Percentiles rank a stretch among this genome's conserved stretches.
Conservation (phyloP, 1,140 invertebrate species). For the Melipona quadrifasciata region DNA sequence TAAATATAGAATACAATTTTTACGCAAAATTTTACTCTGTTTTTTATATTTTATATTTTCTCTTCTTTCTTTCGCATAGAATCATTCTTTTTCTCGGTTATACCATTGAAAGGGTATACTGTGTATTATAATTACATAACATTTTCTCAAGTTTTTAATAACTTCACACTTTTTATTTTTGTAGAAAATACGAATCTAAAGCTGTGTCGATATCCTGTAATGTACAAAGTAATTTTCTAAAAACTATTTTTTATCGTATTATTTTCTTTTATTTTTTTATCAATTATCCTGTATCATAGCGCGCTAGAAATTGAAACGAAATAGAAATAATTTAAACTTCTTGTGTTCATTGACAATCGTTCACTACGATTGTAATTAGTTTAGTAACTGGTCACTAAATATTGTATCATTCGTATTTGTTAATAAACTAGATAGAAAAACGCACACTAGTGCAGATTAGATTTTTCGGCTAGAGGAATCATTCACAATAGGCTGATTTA, state of each 20-base stretch:
- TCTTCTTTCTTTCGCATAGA: no score
- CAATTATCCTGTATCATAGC: constrained; percentile 10
- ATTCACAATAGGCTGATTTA: constrained; percentile 32
- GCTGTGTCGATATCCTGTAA: not conserved
- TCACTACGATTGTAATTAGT: not conserved
- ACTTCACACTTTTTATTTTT: not conserved
- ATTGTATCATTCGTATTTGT: constrained; percentile 14
- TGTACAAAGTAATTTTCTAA: not conserved
- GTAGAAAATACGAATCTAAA: not conserved
- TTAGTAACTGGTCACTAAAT: not conserved
- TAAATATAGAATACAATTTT: no score
- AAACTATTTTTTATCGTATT: not conserved
- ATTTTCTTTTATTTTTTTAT: not conserved
- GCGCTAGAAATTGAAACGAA: constrained; percentile 49
- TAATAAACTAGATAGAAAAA: constrained; percentile 11
- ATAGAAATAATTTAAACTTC: constrained; percentile 64
- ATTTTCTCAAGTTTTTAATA: not conserved
- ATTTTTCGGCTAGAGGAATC: constrained; percentile 26
- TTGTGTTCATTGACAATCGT: constrained; percentile 36
- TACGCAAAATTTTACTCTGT: no score
- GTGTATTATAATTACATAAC: not conserved
- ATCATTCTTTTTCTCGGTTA: no score
- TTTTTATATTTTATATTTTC: no score
- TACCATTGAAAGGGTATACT: no score
- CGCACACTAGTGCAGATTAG: constrained; percentile 36